Conservation (phyloP, 1,140 invertebrate species). For the Trypoxylus dichotomus region DNA sequence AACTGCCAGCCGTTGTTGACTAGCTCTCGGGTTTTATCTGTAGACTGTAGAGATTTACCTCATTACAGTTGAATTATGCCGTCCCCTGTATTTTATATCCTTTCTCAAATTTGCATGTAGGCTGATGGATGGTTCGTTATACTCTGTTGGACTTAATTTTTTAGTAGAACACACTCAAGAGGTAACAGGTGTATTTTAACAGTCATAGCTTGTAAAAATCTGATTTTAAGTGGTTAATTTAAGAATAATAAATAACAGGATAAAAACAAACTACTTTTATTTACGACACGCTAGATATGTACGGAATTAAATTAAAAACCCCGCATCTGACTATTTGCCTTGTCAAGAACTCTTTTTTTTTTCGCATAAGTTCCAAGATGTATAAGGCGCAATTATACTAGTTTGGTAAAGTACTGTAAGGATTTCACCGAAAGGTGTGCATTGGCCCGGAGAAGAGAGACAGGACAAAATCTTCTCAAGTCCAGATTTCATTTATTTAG, state of each 20-base stretch:
- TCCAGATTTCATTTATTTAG: no score
- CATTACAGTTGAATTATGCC: neutral
- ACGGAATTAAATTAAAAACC: no score
- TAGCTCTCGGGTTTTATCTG: neutral
- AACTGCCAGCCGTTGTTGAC: neutral
- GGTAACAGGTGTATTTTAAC: neutral
- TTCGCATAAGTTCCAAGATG: no score
- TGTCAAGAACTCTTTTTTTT: no score
- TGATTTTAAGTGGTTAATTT: neutral
- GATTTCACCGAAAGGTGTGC: no score
- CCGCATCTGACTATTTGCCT: no score
- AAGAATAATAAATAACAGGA: neutral
- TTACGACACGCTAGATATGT: no score
- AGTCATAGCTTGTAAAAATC: neutral
- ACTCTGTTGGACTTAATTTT: neutral
- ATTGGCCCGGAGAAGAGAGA: no score
- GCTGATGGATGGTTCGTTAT: neutral
- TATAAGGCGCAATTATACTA: no score
- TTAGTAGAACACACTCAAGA: neutral
- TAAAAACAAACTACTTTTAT: neutral
- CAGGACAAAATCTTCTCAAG: no score
- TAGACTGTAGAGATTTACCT: neutral
- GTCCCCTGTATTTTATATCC: neutral
- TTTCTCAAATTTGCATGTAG: conserved; percentile 9
- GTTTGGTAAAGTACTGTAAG: no score